Conservation (phyloP, 2,113 vertebrate species). For the Chunga burmeisteri region DNA sequence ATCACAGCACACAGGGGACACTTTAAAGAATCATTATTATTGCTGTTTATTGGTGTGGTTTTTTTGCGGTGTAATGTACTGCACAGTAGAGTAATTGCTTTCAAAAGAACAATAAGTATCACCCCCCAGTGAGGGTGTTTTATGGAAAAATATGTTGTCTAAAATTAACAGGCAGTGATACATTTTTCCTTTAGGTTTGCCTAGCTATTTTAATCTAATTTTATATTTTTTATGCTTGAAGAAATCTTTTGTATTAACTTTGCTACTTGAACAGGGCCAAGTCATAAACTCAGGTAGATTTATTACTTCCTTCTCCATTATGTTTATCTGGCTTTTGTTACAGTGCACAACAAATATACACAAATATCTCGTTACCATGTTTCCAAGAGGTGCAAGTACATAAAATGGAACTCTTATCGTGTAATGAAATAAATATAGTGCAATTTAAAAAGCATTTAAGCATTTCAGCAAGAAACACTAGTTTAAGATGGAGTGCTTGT, state of each 20-base stretch:
- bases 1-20: slow-evolving; percentile 19
- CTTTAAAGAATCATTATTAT: slow-evolving; percentile 51
- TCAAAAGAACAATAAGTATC: slow-evolving; percentile 47
- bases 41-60: slow-evolving; percentile 35
- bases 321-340: neutral
- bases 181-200: slow-evolving; percentile 26
- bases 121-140: neutral
- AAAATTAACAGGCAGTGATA: slow-evolving; percentile 32
- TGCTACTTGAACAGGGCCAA: neutral
- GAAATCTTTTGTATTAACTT: slow-evolving; percentile 18
- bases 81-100: slow-evolving; percentile 19
- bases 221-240: slow-evolving; percentile 26
- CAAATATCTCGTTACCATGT: neutral
- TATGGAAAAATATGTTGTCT: slow-evolving; percentile 23
- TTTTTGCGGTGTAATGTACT: slow-evolving; percentile 35
- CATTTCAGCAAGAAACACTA: neutral
- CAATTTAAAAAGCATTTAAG: neutral
- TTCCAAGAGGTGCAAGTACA: neutral
- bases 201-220: neutral
- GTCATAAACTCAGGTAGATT: slow-evolving; percentile 10
- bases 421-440: neutral
- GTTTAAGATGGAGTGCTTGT: neutral
- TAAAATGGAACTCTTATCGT: neutral
- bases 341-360: neutral
- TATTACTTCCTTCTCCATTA: neutral